Base-by-base conservation (phyloP, 2,888 invertebrate genomes). In the Diplazon laetatorius region DNA sequence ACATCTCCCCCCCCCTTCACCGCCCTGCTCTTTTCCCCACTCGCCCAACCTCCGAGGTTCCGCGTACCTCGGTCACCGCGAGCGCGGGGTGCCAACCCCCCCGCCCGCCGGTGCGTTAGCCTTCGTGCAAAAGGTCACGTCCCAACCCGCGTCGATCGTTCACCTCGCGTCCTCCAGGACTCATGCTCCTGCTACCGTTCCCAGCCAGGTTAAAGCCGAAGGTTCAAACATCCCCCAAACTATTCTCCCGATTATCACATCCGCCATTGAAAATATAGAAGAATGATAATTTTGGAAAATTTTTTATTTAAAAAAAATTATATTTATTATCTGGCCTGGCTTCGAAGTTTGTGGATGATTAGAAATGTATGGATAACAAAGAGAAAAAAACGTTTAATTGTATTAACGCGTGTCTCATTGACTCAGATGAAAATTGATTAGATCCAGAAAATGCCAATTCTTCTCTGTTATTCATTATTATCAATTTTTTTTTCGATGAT, bases 61-160 rank as follows among this genome's bases (percentile, higher is more conserved):
- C 82, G 20, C 69, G 44, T 18, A 25, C 66, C 69, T 14, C 65
- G 46, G 66, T 66, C 77, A 68, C 71, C 79, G 68, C 79, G 52
- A 71, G 73, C 62, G 60, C 71, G 75, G 60, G n/a, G n/a, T n/a
- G n/a, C n/a, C n/a, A n/a, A n/a, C n/a, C 57, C 65, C 82, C 74
- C 63, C 62, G 75, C 82, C 76, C 59, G 69, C 70, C 76, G 70
- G 72, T 72, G 81, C 87, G 85, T 89, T 89, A 89, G 88, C 89
- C 89, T 89, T 88, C 87, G 87, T 84, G 87, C 88, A 88, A 90
- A 90, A 90, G 90, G 90, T 90, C 90, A 90, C 89, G 89, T 89
- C 87, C 89, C 86, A 85, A 88, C 88, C 87, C 85, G 84, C 85
- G 84, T 83, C 87, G 87, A 87, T 86, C 87, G 85, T 87, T 87